Evolutionary conservation across 2,888 invertebrate genomes (phyloP), one percentile per base, ranked within the genome.

Genomic region (Prenolepis imparis): DNA sequence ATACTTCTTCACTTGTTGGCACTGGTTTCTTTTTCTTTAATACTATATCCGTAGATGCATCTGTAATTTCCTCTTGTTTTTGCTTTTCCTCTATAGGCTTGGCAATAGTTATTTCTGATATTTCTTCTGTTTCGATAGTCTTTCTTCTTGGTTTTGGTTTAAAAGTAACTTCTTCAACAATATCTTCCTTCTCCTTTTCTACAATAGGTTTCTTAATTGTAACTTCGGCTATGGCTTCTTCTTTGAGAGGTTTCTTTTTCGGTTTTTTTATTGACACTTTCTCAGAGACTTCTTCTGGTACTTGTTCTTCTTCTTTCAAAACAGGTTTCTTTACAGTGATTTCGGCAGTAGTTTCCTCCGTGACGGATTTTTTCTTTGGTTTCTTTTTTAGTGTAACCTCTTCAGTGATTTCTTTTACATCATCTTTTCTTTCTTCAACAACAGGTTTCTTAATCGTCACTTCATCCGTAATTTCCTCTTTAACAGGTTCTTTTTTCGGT

Each of bases 401-500:
- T 36, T 91, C 91, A 1, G 88, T 82, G 6, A 86, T 87, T 75
- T 93, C 92, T 66, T 90, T 90, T 24, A 88, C 89, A 84, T 91
- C 90, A 63, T 91, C 91, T 36, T 91, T 90, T 68, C 89, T 91
- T 75, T 92, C 89, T 18, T 88, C 39, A 86, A 88, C 24, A 52
- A 93, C 86, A 18, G 86, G 84, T 75, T 90, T 95, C 63, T 93
- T 94, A 2, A 95, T 93, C 0, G 93, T 92, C 21, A 95, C 91
- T 84, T 95, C 95, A 2, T 95, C 94, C 21, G 93, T 93, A 32
- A 94, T 94, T 80, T 95, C 95, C 64, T 93, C 95, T 92, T 93
- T 92, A 18, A 87, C 85, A 39, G 87, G 88, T 36, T 87, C 84
- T n/a, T 90, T 86, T 85, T 80, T 84, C 72, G 88, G 85, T 81